Base-by-base conservation (phyloP, 2,888 invertebrate genomes). In the Hetaerina titia region DNA sequence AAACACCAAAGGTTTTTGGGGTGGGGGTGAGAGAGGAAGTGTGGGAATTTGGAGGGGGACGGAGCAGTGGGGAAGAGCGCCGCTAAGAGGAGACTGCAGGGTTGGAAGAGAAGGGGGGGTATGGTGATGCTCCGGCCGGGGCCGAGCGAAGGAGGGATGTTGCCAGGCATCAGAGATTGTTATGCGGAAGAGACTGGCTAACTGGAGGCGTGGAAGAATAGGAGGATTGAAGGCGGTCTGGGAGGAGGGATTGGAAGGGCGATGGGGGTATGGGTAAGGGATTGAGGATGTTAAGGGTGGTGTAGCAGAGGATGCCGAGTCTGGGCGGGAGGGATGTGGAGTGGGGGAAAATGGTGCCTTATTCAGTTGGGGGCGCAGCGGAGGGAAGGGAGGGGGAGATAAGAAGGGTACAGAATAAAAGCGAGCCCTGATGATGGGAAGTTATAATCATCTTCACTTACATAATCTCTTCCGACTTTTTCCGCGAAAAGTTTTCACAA, bases 391-490 rank as follows among this genome's bases (percentile, higher is more conserved):
- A 57, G 63, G 90, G 69, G 22, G 56, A 69, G 69, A 69, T 45
- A 92, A 92, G 69, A 45, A 69, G 92, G 57, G 92, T 13, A 4
- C 11, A 56, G 56, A 74, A 92, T 69, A 69, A 69, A 64, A 69
- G 92, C 69, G 74, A 74, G 56, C 92, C 92, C 64, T 74, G 57
- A 69, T 92, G 92, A 92, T 92, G 74, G 92, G 69, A 92, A 92
- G 92, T 92, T 92, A 92, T 92, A 92, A 92, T 92, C 92, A 92
- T 92, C 92, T 92, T 92, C 92, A 92, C 92, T 92, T 74, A 92
- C 92, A 92, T 92, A 92, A 92, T 92, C 92, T 92, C 92, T 92
- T 92, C 92, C 92, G 92, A 92, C 92, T 64, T 92, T 92, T 92
- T 92, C 92, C 92, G 69, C 92, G 92, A 60, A 64, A 92, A 92